These are phyloP conservation scores for Andricus quercusramuli DNA, from an alignment of 2,888 invertebrate genomes.

Conservation along the genomic window DNA sequence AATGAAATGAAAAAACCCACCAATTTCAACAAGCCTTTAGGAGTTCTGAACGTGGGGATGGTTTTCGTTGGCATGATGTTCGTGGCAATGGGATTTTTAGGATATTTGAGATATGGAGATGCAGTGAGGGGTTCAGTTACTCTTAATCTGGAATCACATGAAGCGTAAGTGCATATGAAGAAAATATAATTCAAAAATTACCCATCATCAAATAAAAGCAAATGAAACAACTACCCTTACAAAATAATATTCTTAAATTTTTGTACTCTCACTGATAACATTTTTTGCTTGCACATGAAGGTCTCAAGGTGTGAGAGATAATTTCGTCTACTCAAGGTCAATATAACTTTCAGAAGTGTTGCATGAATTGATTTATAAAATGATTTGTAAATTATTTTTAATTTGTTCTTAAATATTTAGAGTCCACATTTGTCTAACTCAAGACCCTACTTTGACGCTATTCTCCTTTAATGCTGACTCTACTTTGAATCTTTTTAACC, in stretches of 20 bases:
- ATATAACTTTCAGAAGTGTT: constrained; percentile 27
- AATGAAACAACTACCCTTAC: background rate
- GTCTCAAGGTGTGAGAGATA: constrained; percentile 19
- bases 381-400: background rate
- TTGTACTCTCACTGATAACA: background rate
- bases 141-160: constrained; percentile 86
- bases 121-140: constrained; percentile 91
- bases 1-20: constrained; percentile 92
- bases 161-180: constrained; percentile 60
- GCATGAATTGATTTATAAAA: constrained; percentile 4
- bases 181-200: background rate
- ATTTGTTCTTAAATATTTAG: background rate
- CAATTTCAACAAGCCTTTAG: constrained; percentile 88
- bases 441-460: too few relatives aligned
- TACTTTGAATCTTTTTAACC: too few relatives aligned
- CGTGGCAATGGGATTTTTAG: constrained; percentile 90
- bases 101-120: constrained; percentile 94
- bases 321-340: constrained; percentile 32
- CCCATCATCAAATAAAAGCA: background rate
- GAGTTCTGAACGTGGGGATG: constrained; percentile 96
- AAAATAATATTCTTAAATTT: background rate
- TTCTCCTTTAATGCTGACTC: too few relatives aligned
- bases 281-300: constrained; percentile 25
- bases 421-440: too few relatives aligned
- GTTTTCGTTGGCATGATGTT: constrained; percentile 88